Conservation (phyloP, 2,888 invertebrate genomes). For the Drosophila cyrtoloma region DNA sequence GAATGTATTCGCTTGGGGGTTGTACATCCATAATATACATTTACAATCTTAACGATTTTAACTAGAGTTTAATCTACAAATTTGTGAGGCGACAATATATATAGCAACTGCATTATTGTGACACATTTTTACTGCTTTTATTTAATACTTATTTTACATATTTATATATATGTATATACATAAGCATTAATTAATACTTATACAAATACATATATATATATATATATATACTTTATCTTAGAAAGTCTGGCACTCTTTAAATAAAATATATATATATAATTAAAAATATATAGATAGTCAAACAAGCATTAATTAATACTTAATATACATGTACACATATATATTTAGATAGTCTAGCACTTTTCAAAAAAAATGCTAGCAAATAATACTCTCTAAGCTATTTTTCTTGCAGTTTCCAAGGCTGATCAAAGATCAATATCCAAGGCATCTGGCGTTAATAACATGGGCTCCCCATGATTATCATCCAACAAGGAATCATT, state of each 20-base stretch:
- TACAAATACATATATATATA: not conserved
- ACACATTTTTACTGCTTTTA: slow-evolving; percentile 5
- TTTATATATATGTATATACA: slow-evolving; percentile 9
- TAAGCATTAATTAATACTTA: slow-evolving; percentile 19
- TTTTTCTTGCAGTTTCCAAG: not conserved
- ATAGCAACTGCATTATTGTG: slow-evolving; percentile 13
- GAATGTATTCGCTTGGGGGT: slow-evolving; percentile 35
- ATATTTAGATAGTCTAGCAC: slow-evolving; percentile 1
- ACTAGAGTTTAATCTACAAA: not conserved
- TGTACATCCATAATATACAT: slow-evolving; percentile 5
- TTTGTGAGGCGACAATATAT: not conserved
- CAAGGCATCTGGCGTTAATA: slow-evolving; percentile 86
- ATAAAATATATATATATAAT: not conserved
- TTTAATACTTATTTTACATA: slow-evolving; percentile 40
- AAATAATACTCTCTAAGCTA: slow-evolving; percentile 2
- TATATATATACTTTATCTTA: not conserved
- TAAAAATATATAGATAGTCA: not conserved
- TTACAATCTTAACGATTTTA: not conserved
- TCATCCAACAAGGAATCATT: slow-evolving; percentile 85
- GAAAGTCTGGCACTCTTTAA: not conserved
- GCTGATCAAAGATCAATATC: slow-evolving; percentile 85
- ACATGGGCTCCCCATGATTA: slow-evolving; percentile 84
- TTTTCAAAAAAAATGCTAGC: not conserved
- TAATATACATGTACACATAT: not conserved
- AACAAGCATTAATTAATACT: not conserved